Evolutionary conservation across 2,113 vertebrate species (phyloP), one percentile per base, ranked within the genome.

Genomic region (Ophthalmolycus amberensis): DNA sequence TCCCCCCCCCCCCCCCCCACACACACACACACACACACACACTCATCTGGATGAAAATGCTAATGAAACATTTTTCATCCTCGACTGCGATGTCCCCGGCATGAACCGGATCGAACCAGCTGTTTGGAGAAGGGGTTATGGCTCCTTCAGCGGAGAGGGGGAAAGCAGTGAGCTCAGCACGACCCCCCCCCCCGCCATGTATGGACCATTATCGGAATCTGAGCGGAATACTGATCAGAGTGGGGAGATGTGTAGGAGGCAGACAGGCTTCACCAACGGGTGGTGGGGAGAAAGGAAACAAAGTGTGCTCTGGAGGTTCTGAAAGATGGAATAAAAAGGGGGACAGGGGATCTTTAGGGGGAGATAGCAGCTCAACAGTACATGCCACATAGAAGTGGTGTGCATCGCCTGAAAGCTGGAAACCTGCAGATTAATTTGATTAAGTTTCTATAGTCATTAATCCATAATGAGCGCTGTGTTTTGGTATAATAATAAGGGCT

Each of bases 31-130:
- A 34, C 34, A 34, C 34, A 34, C 34, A 34, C 34, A 34, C 34
- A 56, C 74, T 42, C 29, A 67, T 85, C 69, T 3, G 38, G 73
- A 75, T 83, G 71, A 83, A 79, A 78, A 85, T 77, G 77, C 63
- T 71, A 83, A 88, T 79, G 70, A 83, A 63, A 71, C 77, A 71
- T 83, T 83, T 86, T 74, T 79, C 79, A 87, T 88, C 82, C 3
- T 79, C 84, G 77, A 68, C 15, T 56, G 76, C 46, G 5, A 59
- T 85, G 81, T 84, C 87, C 83, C 58, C 52, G 3, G 52, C 73
- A 42, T 84, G 82, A 90, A 90, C 82, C 10, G 9, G 75, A 58
- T 75, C 1, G 6, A 86, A 58, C 73, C 71, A 85, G 83, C 79
- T 74, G 83, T 83, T 82, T 74, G 65, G 68, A 72, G 27, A 34